Evolutionary conservation across 2,113 vertebrate genomes (phyloP).

Genomic region (Notiomystis cincta): DNA sequence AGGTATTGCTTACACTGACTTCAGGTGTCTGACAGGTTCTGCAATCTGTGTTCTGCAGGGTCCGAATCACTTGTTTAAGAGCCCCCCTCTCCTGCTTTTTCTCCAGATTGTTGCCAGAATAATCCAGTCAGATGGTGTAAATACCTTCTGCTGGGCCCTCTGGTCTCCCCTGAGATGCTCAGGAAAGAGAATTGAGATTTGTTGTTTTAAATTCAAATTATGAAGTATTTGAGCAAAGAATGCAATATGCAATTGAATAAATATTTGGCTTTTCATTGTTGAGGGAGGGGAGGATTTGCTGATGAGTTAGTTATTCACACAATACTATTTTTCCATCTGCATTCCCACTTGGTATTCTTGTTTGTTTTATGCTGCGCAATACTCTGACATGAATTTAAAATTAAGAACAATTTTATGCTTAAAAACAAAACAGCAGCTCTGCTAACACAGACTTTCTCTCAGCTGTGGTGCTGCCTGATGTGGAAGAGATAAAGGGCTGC

Average conservation of each 20-base stretch:
- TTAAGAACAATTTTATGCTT: neutral
- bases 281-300: constrained; percentile 17
- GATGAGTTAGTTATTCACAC: neutral
- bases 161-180: neutral
- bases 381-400: neutral
- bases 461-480: neutral
- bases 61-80: neutral
- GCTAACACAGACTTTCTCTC: neutral
- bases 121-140: neutral
- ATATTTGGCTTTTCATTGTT: constrained; percentile 48
- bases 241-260: constrained; percentile 19
- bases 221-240: constrained; percentile 34
- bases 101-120: neutral
- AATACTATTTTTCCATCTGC: neutral
- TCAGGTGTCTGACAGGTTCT: neutral
- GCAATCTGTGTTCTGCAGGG: neutral
- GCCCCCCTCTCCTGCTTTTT: neutral
- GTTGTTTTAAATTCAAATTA: neutral
- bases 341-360: constrained; percentile 26
- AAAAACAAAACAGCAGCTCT: neutral
- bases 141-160: neutral
- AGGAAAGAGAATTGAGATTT: neutral
- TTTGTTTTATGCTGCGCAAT: neutral
- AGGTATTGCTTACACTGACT: neutral
- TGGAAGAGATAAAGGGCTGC: neutral